Base-by-base conservation (phyloP, 2,113 vertebrate species). In the Anhinga rufa region DNA sequence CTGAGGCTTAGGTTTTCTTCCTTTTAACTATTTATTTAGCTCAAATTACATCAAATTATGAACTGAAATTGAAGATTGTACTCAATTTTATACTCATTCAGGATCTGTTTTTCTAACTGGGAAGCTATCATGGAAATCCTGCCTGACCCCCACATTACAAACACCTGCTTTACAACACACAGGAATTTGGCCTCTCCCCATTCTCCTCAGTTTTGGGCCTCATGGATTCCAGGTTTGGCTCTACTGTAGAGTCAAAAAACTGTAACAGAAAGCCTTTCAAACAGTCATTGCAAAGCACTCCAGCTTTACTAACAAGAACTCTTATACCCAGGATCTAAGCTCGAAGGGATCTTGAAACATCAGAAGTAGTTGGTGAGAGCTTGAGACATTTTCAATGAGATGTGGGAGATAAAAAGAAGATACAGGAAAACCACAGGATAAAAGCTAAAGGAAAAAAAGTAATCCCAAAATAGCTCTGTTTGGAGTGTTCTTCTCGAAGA, bases 401-500 rank as follows among this genome's bases (percentile, higher is more conserved):
- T 92, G 42, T 69, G 55, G 49, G 62, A 96, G 95, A 95, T 95
- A 93, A 95, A 96, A 96, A 90, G 88, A 92, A 81, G 83, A 94
- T 82, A 85, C 75, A 95, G 91, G 91, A 97, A 95, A 96, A 94
- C 95, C 95, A 95, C 92, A 92, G 91, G 91, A 95, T 95, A 84
- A 93, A 95, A 96, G 83, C 81, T 91, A 78, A 93, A 96, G 80
- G 52, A 92, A 85, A 88, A 88, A 93, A 90, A 88, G 78, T 82
- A 92, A 97, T 95, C 94, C 92, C 87, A 89, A 96, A 95, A 97
- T 93, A 97, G 70, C 81, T 93, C 74, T 91, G 82, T 92, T 94
- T 90, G 88, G 90, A 93, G 88, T 61, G 90, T 36, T 82, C 54
- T 85, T 96, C 74, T 84, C 72, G 90, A 92, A 93, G 77, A 93